Percentiles rank a stretch among this genome's conserved stretches.
These are phyloP conservation scores for Bemisia tabaci DNA, from an alignment of 1,140 invertebrate species.

Conservation along the genomic window DNA sequence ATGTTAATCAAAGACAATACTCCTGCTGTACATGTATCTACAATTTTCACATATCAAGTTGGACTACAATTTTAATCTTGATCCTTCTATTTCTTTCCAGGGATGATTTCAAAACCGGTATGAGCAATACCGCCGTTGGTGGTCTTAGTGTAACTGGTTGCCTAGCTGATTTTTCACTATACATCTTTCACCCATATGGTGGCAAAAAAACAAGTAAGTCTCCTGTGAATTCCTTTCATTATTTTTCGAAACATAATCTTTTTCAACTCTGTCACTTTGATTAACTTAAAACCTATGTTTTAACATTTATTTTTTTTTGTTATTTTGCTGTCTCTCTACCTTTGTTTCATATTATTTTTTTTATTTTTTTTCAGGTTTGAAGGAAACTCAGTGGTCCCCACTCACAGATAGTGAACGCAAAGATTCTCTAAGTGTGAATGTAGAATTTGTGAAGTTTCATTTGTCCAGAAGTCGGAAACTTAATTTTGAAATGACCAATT, in stretches of 20 bases:
- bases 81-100: neutral
- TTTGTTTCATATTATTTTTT: no score
- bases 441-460: slow-evolving; percentile 94
- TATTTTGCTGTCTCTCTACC: no score
- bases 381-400: slow-evolving; percentile 73
- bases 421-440: slow-evolving; percentile 89
- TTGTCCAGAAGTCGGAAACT: slow-evolving; percentile 75
- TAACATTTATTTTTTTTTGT: no score
- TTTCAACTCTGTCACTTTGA: no score
- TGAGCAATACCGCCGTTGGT: slow-evolving; percentile 42
- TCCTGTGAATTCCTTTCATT: neutral
- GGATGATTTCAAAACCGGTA: neutral
- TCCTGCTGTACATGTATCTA: no score
- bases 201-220: slow-evolving; percentile 59
- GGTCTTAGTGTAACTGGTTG: slow-evolving; percentile 87
- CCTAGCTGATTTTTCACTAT: slow-evolving; percentile 90
- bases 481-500: slow-evolving; percentile 45
- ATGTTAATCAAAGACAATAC: no score
- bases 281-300: no score
- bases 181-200: slow-evolving; percentile 95
- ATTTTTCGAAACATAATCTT: neutral
- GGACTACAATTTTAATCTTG: no score
- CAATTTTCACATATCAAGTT: no score
- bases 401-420: slow-evolving; percentile 79
- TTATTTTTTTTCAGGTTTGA: slow-evolving; percentile 32